Percentiles rank a stretch among this genome's conserved stretches.
phyloP scores from a whole-genome alignment of 2,888 invertebrate genomes.

The Monochamus alternatus region DNA sequence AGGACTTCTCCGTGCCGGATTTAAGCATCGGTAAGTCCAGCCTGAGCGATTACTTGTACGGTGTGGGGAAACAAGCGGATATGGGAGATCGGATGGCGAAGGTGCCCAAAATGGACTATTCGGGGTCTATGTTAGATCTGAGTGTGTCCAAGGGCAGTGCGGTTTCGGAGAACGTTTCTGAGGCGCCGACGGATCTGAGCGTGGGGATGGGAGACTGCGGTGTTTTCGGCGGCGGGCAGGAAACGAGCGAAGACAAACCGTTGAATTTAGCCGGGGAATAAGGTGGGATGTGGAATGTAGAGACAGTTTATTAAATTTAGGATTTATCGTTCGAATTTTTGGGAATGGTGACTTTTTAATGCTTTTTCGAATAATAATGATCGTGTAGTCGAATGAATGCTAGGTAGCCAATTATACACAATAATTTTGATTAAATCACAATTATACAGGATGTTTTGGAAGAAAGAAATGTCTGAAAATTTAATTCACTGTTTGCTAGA shows the following conservation, averaged over 20 bases:
- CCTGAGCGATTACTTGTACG: conserved; percentile 59
- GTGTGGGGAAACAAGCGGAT: conserved; percentile 60
- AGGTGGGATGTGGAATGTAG: background rate
- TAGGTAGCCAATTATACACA: no score
- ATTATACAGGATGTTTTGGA: no score
- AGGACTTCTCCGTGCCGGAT: conserved; percentile 68
- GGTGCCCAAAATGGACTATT: conserved; percentile 74
- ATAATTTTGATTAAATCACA: no score
- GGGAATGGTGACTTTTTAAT: no score
- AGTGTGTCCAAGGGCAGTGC: conserved; percentile 68
- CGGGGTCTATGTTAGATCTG: conserved; percentile 71
- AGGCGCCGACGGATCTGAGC: conserved; percentile 60
- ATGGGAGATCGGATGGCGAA: conserved; percentile 74
- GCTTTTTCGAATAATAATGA: no score
- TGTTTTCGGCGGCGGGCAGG: conserved; percentile 36
- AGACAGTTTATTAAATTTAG: no score
- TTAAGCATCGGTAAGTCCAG: conserved; percentile 71
- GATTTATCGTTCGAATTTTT: no score
- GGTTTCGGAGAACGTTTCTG: conserved; percentile 54
- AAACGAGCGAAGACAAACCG: conserved; percentile 51
- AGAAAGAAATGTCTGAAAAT: no score
- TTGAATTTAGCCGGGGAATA: conserved; percentile 52
- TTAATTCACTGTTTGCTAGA: no score
- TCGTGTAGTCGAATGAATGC: no score
- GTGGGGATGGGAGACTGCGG: conserved; percentile 39